phyloP scores from a whole-genome alignment of 1,140 invertebrate species.

The Zaprionus capensis region DNA sequence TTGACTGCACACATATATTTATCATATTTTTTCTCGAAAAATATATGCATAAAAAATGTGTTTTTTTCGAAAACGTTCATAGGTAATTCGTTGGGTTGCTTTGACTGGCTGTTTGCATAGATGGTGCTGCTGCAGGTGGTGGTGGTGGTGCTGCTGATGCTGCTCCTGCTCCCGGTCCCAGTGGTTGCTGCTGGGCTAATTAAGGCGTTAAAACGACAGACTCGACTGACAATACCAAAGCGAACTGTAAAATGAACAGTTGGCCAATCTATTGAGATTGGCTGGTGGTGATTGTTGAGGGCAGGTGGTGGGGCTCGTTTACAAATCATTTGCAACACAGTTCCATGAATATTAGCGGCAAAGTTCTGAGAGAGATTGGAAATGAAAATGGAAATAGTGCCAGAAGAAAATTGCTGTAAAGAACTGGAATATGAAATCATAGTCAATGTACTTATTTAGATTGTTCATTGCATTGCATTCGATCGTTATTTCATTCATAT shows the following conservation, averaged over 20 bases:
- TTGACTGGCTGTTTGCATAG: slow-evolving; percentile 17
- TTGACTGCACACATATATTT: neutral
- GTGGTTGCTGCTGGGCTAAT: slow-evolving; percentile 53
- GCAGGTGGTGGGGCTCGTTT: neutral
- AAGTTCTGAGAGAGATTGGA: too few species aligned
- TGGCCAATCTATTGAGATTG: slow-evolving; percentile 46
- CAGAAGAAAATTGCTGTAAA: too few species aligned
- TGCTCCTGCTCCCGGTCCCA: slow-evolving; percentile 8
- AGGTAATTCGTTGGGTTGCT: slow-evolving; percentile 48
- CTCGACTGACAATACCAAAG: slow-evolving; percentile 24
- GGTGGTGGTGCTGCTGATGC: slow-evolving; percentile 20
- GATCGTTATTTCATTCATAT: too few species aligned
- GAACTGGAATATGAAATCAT: too few species aligned
- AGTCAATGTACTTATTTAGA: too few species aligned
- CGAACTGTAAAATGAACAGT: slow-evolving; percentile 63
- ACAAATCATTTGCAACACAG: neutral
- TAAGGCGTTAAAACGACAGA: slow-evolving; percentile 66
- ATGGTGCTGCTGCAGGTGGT: slow-evolving; percentile 17
- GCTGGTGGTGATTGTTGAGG: neutral
- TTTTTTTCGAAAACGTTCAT: slow-evolving; percentile 56
- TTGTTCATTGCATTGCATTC: too few species aligned
- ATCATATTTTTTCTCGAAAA: slow-evolving; percentile 44
- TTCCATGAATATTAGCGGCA: neutral
- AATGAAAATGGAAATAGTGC: too few species aligned
- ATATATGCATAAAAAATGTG: slow-evolving; percentile 42